phyloP scores from a whole-genome alignment of 2,888 invertebrate genomes.

The Herminia tarsipennalis region DNA sequence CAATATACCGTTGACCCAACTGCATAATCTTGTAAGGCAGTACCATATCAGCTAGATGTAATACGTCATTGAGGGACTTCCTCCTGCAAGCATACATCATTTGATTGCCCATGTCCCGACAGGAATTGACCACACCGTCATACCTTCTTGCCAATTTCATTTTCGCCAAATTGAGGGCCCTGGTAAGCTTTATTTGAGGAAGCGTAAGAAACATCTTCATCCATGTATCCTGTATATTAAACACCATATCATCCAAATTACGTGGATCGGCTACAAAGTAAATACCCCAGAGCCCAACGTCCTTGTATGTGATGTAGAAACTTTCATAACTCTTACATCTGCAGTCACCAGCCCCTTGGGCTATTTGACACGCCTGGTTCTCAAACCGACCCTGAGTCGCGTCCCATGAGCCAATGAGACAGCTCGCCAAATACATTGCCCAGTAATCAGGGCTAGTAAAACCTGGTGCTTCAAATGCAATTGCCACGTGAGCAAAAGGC shows the following conservation, averaged over 20 bases:
- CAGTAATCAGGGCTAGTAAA: constrained; percentile 60
- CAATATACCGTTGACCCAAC: constrained; percentile 46
- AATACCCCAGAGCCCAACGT: constrained; percentile 79
- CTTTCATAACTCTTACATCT: constrained; percentile 71
- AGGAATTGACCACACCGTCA: constrained; percentile 55
- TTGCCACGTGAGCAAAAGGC: constrained; percentile 69
- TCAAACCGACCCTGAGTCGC: constrained; percentile 55
- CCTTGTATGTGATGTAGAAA: constrained; percentile 72
- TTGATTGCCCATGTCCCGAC: constrained; percentile 66
- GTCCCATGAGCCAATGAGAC: constrained; percentile 73
- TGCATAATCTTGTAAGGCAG: constrained; percentile 30
- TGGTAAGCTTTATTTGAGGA: constrained; percentile 53
- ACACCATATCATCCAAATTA: constrained; percentile 66
- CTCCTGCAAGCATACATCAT: constrained; percentile 58
- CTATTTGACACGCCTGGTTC: constrained; percentile 56
- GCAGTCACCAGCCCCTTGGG: constrained; percentile 55
- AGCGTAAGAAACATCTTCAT: constrained; percentile 64
- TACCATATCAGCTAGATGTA: constrained; percentile 15
- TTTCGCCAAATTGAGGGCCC: constrained; percentile 62
- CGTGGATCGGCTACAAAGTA: constrained; percentile 65
- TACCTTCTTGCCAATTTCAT: constrained; percentile 54
- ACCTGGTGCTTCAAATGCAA: constrained; percentile 78
- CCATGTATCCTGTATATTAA: constrained; percentile 66
- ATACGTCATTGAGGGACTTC: constrained; percentile 20
- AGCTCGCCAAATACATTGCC: constrained; percentile 61